Percentiles rank a stretch among this genome's conserved stretches.
Conservation (phyloP, 2,797 vertebrate genomes). For the Myiothlypis coronata region DNA sequence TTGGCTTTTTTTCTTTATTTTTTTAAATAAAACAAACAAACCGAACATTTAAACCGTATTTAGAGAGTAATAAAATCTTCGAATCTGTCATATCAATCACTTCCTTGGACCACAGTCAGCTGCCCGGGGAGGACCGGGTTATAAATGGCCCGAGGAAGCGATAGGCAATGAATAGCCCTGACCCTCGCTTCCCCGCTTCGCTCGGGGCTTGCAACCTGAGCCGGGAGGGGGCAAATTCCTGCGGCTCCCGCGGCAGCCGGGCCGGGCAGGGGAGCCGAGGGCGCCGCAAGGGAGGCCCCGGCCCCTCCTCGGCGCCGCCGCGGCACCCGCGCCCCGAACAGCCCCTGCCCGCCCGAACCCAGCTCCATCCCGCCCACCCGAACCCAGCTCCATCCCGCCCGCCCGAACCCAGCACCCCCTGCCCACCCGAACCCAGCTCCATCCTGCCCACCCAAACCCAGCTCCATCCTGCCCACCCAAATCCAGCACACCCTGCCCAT, state of each 20-base stretch:
- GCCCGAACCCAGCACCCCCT: background rate
- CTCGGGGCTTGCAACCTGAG: slow-evolving; percentile 71
- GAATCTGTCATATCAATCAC: background rate
- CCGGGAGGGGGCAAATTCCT: slow-evolving; percentile 70
- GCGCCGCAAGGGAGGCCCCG: background rate
- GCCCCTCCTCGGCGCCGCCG: background rate
- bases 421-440: accelerated
- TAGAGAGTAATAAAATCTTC: background rate
- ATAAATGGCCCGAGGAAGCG: slow-evolving; percentile 63
- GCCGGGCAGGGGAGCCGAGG: background rate
- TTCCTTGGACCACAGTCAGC: background rate
- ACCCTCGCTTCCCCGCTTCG: slow-evolving; percentile 62
- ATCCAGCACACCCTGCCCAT: no score
- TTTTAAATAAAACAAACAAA: background rate
- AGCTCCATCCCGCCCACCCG: background rate
- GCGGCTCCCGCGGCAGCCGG: background rate
- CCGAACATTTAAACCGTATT: background rate
- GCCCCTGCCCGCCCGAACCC: background rate
- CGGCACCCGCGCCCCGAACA: background rate
- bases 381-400: background rate
- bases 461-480: no score
- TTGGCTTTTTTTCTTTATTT: no score
- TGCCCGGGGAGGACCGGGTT: background rate
- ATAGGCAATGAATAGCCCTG: slow-evolving; percentile 66
- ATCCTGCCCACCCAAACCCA: background rate